Evolutionary conservation across 35 echinoderm and acorn worm species (phyloP), one percentile per base, ranked within the genome.

Genomic region (Stichopus chloronotus): DNA sequence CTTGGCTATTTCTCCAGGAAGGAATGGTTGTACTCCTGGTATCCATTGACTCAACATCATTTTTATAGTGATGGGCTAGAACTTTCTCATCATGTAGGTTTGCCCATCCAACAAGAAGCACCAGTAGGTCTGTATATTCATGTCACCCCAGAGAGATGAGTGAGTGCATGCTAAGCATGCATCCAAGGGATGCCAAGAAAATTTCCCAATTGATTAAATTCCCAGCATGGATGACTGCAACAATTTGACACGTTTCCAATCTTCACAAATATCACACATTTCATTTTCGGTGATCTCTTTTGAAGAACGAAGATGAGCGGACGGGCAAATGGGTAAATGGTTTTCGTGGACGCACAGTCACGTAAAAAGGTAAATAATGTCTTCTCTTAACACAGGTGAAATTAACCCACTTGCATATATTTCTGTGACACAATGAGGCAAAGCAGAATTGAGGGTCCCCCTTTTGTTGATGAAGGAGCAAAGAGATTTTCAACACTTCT

Each of bases 191-290:
- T 65, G 61, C 61, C 61, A 65, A 83, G 53, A 83, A 55, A 83
- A 83, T 52, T 78, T 83, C 80, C 55, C 80, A 55, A 83, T 52
- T 83, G 80, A 83, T 83, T 83, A 56, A 83, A 83, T 83, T 83
- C 55, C 55, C 80, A 53, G 43, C 53, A 83, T 83, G 80, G 80
- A 55, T 83, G 80, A 83, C 12, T 83, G 80, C 52, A 52, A 83
- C 80, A 83, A 83, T 83, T 83, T 83, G 80, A 83, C 80, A 83
- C 80, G 80, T 83, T 83, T 56, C 55, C 80, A 83, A 83, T 83
- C 80, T 83, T 83, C 6, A 56, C 25, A 43, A 83, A 83, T 56
- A 13, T 56, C 53, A 13, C 80, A 55, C 55, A 53, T 83, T 56
- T 54, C 7, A 56, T 65, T 65, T 65, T 19, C 61, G 19, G 61